Conservation (phyloP, 2,888 invertebrate genomes). For the Melanargia galathea region DNA sequence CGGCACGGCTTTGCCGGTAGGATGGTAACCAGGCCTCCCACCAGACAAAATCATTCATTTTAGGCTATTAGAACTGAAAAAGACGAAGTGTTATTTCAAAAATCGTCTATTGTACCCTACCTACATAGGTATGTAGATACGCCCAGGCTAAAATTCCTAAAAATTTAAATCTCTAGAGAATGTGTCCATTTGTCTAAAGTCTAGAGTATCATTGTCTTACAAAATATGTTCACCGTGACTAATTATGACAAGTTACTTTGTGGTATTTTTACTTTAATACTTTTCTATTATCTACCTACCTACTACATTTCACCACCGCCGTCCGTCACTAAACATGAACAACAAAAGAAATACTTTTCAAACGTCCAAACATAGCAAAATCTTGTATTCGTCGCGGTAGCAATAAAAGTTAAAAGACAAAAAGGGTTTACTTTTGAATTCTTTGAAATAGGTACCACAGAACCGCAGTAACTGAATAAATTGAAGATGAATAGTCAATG, state of each 20-base stretch:
- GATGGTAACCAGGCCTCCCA: too few species aligned
- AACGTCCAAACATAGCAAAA: not conserved
- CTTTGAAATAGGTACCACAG: conserved; percentile 43
- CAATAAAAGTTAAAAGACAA: conserved; percentile 65
- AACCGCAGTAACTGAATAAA: conserved; percentile 35
- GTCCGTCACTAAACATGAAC: not conserved
- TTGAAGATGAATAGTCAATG: conserved; percentile 36
- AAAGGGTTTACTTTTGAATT: conserved; percentile 53
- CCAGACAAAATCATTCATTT: too few species aligned
- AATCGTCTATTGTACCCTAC: too few species aligned
- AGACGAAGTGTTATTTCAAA: too few species aligned
- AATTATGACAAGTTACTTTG: conserved; percentile 12
- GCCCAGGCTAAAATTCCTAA: not conserved
- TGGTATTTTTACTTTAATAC: conserved; percentile 1
- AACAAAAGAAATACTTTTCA: conserved; percentile 18
- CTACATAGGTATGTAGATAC: too few species aligned
- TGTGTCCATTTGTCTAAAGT: conserved; percentile 1
- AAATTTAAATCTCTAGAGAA: conserved; percentile 7
- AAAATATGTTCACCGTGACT: conserved; percentile 14
- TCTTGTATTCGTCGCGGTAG: conserved; percentile 62
- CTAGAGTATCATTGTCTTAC: not conserved
- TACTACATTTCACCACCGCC: not conserved
- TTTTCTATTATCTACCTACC: not conserved
- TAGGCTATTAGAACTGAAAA: too few species aligned
- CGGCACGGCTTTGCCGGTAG: too few species aligned